phyloP scores from a whole-genome alignment of 1,140 invertebrate genomes.

The Drosophila hydei region DNA sequence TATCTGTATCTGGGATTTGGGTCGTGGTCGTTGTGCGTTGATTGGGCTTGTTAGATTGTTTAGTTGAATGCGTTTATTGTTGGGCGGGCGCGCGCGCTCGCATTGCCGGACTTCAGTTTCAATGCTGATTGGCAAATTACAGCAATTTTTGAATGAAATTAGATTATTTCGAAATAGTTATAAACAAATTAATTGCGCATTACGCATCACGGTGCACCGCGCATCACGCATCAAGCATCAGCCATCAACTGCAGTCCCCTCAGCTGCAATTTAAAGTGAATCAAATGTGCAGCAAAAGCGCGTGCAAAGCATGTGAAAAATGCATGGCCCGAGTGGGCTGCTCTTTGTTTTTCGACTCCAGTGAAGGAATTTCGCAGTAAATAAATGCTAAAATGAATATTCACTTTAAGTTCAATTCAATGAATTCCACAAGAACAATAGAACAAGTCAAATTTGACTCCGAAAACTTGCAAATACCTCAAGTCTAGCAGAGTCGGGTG shows the following conservation, averaged over 20 bases:
- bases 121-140: constrained; percentile 81
- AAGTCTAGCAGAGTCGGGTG: background rate
- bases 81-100: constrained; percentile 28
- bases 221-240: too few species aligned
- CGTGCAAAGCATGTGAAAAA: background rate
- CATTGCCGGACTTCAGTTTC: constrained; percentile 63
- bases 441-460: constrained; percentile 14
- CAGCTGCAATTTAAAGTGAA: background rate
- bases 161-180: constrained; percentile 79
- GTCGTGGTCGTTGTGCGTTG: constrained; percentile 78
- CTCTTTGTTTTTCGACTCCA: too few species aligned
- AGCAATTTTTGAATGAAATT: constrained; percentile 71
- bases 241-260: too few species aligned
- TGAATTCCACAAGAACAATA: background rate
- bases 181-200: constrained; percentile 76
- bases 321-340: too few species aligned
- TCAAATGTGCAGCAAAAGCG: background rate
- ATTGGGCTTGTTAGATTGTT: constrained; percentile 50
- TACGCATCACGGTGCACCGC: constrained; percentile 11
- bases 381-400: background rate
- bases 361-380: too few species aligned
- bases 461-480: constrained; percentile 12
- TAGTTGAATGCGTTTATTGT: constrained; percentile 42
- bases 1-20: constrained; percentile 59
- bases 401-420: background rate